Evolutionary conservation across 2,888 invertebrate species (phyloP), one percentile per base, ranked within the genome.

Genomic region (Oscheius sp.): DNA sequence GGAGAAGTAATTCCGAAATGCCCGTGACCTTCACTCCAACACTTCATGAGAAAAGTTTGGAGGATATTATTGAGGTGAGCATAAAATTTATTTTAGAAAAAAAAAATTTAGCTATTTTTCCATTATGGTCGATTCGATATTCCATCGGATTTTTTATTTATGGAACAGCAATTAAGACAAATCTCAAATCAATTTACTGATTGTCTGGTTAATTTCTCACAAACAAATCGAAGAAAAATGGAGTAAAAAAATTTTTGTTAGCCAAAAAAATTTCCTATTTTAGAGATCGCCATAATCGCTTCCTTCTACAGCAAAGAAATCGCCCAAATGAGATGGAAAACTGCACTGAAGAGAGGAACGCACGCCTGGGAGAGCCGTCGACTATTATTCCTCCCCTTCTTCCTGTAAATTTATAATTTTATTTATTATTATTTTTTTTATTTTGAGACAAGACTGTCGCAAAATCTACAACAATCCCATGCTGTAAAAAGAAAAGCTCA

Each of bases 121-220:
- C 52, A 66, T 29, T 66, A 66, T 27, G 66, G 66, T 16, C 49
- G 66, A 46, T 66, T 66, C 27, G 66, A 66, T 16, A 35, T 52
- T 1, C 66, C 66, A 49, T n/a, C 66, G 2, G 66, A 66, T 2
- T 35, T 66, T n/a, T 18, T 66, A 12, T 49, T 25, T 18, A 52
- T 66, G 66, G 66, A 66, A 35, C 66, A 66, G 35, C 66, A 66
- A 29, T 52, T 66, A n/a, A 49, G 66, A 16, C 52, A 66, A 12
- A n/a, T 52, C 18, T 66, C 66, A n/a, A 66, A 66, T 21, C 49
- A 49, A 12, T 66, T 66, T 27, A 66, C 66, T 2, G 52, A 66
- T 5, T n/a, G 27, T 29, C 29, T 66, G 1, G 52, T 66, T 13
- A 66, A 66, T 21, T 66, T 23, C 27, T 66, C 66, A 13, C 66